These are phyloP conservation scores for Macrosoma leucophasiata DNA, from an alignment of 2,888 invertebrate species.

Conservation along the genomic window DNA sequence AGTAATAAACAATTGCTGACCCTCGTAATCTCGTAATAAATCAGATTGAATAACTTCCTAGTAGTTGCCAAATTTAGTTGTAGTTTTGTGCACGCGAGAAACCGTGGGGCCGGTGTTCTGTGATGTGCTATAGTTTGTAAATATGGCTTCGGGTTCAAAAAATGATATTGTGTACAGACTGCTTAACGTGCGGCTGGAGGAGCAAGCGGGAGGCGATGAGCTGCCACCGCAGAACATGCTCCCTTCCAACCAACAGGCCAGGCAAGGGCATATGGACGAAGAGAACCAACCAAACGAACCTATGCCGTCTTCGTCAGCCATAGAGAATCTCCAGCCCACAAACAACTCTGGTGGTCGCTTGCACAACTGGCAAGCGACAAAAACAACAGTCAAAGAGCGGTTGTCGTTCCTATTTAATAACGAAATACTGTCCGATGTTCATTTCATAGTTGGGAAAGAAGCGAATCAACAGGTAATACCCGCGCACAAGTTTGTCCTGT, in stretches of 20 bases:
- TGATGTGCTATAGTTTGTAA: constrained; percentile 38
- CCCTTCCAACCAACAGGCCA: constrained; percentile 62
- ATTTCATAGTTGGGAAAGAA: constrained; percentile 85
- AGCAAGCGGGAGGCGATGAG: constrained; percentile 50
- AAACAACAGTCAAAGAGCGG: constrained; percentile 84
- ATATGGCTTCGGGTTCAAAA: constrained; percentile 63
- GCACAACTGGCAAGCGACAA: constrained; percentile 84
- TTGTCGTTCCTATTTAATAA: constrained; percentile 78
- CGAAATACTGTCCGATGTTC: constrained; percentile 79
- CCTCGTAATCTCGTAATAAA: no score
- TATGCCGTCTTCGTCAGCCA: constrained; percentile 43
- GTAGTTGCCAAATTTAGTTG: no score
- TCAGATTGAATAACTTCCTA: no score
- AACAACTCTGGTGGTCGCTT: constrained; percentile 63
- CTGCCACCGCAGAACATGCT: constrained; percentile 71
- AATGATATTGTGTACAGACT: constrained; percentile 62
- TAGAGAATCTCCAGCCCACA: constrained; percentile 57
- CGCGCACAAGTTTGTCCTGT: constrained; percentile 87
- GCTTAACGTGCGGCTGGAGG: constrained; percentile 52
- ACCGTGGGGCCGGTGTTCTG: no score
- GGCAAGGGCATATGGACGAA: constrained; percentile 50
- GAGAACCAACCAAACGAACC: constrained; percentile 48
- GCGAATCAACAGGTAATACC: constrained; percentile 81
- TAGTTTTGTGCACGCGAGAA: no score
- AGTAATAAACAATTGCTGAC: no score